These are phyloP conservation scores for Chouioia cunea DNA, from an alignment of 2,888 invertebrate species.

Conservation along the genomic window DNA sequence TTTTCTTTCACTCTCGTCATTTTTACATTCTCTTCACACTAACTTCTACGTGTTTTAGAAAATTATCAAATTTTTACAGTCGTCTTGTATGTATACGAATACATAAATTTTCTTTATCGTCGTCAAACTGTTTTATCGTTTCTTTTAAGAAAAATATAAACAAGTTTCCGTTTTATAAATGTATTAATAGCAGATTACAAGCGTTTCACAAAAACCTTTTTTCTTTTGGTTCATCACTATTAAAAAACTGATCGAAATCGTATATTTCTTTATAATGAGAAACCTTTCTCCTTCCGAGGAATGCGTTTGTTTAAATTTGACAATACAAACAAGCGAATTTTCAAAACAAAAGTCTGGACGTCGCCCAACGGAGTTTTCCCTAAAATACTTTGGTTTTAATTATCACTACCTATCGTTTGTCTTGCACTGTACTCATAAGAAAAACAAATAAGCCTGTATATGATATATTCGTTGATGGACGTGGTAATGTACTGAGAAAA, in stretches of 20 bases:
- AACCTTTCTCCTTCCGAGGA: neutral
- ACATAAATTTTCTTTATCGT: slow-evolving; percentile 44
- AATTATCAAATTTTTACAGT: slow-evolving; percentile 50
- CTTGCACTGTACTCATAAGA: slow-evolving; percentile 12
- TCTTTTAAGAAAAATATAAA: slow-evolving; percentile 49
- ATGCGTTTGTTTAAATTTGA: slow-evolving; percentile 18
- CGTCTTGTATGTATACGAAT: slow-evolving; percentile 48
- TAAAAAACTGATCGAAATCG: slow-evolving; percentile 40
- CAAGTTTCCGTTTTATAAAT: slow-evolving; percentile 48
- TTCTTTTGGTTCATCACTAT: slow-evolving; percentile 25
- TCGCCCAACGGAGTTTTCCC: slow-evolving; percentile 35
- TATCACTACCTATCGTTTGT: slow-evolving; percentile 19
- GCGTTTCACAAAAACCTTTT: slow-evolving; percentile 43
- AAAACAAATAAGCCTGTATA: slow-evolving; percentile 35
- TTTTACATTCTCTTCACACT: slow-evolving; percentile 49
- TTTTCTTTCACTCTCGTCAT: slow-evolving; percentile 46
- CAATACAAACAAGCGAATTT: slow-evolving; percentile 31
- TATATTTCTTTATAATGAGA: slow-evolving; percentile 17
- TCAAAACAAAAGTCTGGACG: slow-evolving; percentile 36
- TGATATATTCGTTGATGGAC: slow-evolving; percentile 26
- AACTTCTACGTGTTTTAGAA: slow-evolving; percentile 49
- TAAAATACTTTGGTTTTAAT: slow-evolving; percentile 40
- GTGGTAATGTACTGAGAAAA: slow-evolving; percentile 24
- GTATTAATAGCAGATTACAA: slow-evolving; percentile 45
- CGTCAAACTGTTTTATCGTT: slow-evolving; percentile 42